phyloP scores from a whole-genome alignment of 37 sponge, comb jelly and placozoan genomes.

The Aphrocallistes beatrix region DNA sequence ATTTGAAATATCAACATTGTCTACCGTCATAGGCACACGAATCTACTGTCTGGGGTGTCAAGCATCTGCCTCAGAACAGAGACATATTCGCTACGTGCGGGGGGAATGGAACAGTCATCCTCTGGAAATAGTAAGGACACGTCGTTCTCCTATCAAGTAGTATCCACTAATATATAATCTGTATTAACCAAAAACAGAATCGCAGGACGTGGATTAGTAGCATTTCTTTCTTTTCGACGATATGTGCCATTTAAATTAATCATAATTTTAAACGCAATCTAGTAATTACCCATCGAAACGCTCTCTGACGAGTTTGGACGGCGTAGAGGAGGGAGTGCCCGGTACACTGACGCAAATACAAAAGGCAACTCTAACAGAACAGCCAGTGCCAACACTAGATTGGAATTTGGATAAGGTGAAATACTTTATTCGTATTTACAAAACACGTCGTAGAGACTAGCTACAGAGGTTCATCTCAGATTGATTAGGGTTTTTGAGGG shows the following conservation, averaged over 20 bases:
- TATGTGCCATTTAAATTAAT: no score
- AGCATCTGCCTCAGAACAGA: slow-evolving; percentile 93
- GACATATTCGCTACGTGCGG: slow-evolving; percentile 88
- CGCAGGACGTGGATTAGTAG: background rate
- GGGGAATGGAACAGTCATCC: slow-evolving; percentile 64
- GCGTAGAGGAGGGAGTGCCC: slow-evolving; percentile 58
- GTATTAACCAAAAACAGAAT: background rate
- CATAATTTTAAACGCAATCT: no score
- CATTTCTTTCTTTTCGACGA: no score
- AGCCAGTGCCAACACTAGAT: slow-evolving; percentile 89
- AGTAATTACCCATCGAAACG: slow-evolving; percentile 80
- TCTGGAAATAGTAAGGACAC: slow-evolving; percentile 96
- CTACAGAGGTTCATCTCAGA: no score
- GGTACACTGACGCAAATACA: slow-evolving; percentile 76
- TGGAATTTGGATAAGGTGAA: slow-evolving; percentile 96
- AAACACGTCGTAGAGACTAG: background rate
- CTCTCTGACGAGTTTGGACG: slow-evolving; percentile 42
- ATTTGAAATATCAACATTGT: background rate
- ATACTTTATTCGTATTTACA: background rate
- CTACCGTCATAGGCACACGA: background rate
- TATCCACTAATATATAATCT: background rate
- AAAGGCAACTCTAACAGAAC: slow-evolving; percentile 81
- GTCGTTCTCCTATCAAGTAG: background rate
- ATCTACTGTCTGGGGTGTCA: slow-evolving; percentile 85
- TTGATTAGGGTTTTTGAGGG: slow-evolving; percentile 20